Conservation (phyloP, 2,888 invertebrate genomes). For the Trissolcus japonicus region DNA sequence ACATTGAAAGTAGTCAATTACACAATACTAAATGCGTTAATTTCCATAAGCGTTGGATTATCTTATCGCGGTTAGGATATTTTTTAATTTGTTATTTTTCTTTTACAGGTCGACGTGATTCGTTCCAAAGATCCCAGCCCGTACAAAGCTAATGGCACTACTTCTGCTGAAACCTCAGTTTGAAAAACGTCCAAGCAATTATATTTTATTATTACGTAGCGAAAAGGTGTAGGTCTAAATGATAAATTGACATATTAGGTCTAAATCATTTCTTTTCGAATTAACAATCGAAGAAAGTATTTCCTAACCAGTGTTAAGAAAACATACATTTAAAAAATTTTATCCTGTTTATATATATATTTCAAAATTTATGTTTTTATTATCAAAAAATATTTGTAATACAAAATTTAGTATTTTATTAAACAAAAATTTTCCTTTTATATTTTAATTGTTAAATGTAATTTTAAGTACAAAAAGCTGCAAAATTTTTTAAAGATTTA, state of each 20-base stretch:
- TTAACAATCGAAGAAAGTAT: neutral
- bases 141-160: slow-evolving; percentile 71
- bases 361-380: no score
- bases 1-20: neutral
- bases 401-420: no score
- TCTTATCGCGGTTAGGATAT: neutral
- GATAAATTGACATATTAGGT: neutral
- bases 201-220: neutral
- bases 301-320: neutral
- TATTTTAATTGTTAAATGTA: no score
- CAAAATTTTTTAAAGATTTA: no score
- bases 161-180: slow-evolving; percentile 73
- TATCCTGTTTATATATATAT: no score
- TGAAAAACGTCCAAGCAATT: slow-evolving; percentile 58
- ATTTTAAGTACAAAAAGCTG: no score
- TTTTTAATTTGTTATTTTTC: slow-evolving; percentile 20
- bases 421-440: no score
- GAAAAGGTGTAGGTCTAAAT: neutral
- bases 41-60: neutral
- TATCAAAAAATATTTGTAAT: no score
- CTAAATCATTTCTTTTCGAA: no score
- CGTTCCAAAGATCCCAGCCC: slow-evolving; percentile 72
- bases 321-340: no score
- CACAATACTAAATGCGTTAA: neutral
- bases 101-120: slow-evolving; percentile 72